These are phyloP conservation scores for Amphipyra tragopoginis DNA, from an alignment of 2,888 invertebrate genomes.

Conservation along the genomic window DNA sequence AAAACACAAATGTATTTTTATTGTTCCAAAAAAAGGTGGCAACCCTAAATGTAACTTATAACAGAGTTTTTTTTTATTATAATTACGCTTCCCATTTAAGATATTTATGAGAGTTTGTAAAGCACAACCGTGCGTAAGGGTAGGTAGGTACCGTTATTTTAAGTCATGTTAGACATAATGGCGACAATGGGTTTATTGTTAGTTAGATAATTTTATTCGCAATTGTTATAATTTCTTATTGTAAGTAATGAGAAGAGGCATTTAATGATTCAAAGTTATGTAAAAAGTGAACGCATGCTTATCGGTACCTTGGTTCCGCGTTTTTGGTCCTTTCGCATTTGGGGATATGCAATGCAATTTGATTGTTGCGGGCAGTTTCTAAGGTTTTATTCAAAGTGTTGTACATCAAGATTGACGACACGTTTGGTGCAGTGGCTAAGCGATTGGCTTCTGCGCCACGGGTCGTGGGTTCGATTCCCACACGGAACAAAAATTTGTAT, in stretches of 20 bases:
- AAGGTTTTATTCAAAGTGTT: too few species aligned
- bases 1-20: too few species aligned
- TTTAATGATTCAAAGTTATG: conserved; percentile 32
- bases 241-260: conserved; percentile 26
- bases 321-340: too few species aligned
- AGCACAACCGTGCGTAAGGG: conserved; percentile 14
- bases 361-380: too few species aligned
- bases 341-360: too few species aligned
- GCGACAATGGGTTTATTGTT: conserved; percentile 32
- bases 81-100: not conserved
- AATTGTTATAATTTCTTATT: not conserved
- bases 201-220: conserved; percentile 8
- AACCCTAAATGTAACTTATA: not conserved
- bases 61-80: not conserved
- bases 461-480: too few species aligned
- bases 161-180: conserved; percentile 1
- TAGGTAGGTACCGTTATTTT: conserved; percentile 27
- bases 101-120: not conserved
- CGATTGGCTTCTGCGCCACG: too few species aligned
- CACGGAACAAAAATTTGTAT: too few species aligned
- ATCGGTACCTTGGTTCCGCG: not conserved
- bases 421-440: too few species aligned
- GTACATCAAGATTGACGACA: too few species aligned
- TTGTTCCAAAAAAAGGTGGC: not conserved
- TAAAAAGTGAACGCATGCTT: conserved; percentile 3